Conservation (phyloP, 2,888 invertebrate genomes). For the Kryphioiulus occultus region DNA sequence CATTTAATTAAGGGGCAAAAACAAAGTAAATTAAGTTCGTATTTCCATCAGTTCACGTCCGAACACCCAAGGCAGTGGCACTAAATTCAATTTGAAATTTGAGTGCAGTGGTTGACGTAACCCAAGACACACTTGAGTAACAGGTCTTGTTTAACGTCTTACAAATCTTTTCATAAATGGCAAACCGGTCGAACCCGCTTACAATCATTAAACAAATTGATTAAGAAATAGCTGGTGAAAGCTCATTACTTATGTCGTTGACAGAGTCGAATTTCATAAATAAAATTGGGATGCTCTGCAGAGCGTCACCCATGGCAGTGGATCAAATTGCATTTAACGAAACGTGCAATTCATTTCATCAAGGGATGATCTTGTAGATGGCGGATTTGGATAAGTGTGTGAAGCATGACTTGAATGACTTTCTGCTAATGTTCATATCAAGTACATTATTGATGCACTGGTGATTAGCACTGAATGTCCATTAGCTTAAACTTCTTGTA, state of each 20-base stretch:
- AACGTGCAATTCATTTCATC: background rate
- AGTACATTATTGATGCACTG: too few relatives aligned
- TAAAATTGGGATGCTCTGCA: background rate
- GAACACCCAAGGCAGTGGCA: too few relatives aligned
- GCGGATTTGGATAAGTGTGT: background rate
- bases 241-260: background rate
- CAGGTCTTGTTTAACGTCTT: background rate
- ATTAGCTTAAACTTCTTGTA: too few relatives aligned
- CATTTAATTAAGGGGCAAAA: too few relatives aligned
- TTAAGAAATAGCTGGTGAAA: background rate
- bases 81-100: background rate
- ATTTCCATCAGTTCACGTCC: too few relatives aligned
- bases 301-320: background rate
- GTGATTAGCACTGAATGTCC: too few relatives aligned
- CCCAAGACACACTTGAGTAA: background rate
- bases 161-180: background rate
- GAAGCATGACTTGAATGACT: too few relatives aligned
- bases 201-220: background rate
- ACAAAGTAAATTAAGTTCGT: too few relatives aligned
- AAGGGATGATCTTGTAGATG: background rate
- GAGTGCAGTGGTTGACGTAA: background rate
- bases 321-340: background rate
- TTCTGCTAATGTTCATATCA: too few relatives aligned
- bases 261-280: background rate
- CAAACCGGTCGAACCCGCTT: background rate